Evolutionary conservation across 2,797 vertebrate species (phyloP).

Genomic region (Halcyon smyrnensis): DNA sequence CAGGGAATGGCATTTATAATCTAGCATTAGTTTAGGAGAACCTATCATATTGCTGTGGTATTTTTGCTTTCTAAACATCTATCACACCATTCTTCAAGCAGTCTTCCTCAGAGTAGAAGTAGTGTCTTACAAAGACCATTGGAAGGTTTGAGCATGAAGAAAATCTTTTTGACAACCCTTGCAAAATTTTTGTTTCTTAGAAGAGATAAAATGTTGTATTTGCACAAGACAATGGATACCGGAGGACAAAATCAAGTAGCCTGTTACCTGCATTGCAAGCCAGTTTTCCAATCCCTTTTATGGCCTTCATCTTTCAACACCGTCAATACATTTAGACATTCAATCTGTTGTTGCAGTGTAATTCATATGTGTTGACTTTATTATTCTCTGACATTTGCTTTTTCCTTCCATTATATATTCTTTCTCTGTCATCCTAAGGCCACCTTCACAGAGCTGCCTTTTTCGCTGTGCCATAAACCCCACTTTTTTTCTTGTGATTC

Average conservation of each 20-base stretch:
- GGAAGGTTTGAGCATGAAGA: neutral
- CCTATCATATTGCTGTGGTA: neutral
- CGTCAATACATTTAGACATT: neutral
- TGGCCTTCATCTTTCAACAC: neutral
- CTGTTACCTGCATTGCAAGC: neutral
- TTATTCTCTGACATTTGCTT: constrained; percentile 28
- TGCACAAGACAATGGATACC: neutral
- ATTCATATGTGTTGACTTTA: neutral
- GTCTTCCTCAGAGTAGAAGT: neutral
- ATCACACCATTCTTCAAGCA: neutral
- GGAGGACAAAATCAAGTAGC: neutral
- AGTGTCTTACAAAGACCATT: neutral
- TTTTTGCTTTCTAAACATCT: neutral
- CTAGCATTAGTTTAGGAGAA: neutral
- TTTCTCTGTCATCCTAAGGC: neutral
- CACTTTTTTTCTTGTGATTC: neutral
- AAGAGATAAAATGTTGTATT: neutral
- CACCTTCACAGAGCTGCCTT: neutral
- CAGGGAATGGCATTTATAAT: neutral
- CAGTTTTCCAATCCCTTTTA: neutral
- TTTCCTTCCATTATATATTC: constrained; percentile 3
- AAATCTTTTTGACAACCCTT: neutral
- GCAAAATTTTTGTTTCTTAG: neutral
- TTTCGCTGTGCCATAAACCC: neutral
- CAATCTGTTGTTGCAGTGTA: neutral